These are phyloP conservation scores for Metopolophium dirhodum DNA, from an alignment of 1,140 invertebrate species.

Conservation along the genomic window DNA sequence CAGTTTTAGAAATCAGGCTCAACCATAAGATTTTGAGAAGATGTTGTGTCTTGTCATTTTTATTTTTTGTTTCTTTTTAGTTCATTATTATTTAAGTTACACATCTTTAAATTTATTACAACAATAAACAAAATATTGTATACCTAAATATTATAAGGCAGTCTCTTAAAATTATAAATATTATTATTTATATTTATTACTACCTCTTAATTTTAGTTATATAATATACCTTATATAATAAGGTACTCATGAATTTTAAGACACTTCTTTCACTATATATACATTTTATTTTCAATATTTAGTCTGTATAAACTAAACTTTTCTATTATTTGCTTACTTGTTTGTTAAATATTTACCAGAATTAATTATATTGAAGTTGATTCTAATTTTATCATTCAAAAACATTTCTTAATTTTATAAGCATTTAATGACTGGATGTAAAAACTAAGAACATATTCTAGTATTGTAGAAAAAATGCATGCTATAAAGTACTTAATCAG, in stretches of 20 bases:
- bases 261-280: not conserved
- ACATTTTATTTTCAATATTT: not conserved
- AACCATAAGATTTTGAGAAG: too few species aligned
- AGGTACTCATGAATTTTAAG: not conserved
- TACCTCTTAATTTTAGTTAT: not conserved
- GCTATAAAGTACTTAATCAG: not conserved
- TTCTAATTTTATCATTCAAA: not conserved
- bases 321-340: not conserved
- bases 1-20: too few species aligned
- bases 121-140: too few species aligned
- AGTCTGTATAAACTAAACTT: not conserved
- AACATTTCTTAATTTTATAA: not conserved
- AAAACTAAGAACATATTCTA: not conserved
- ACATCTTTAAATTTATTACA: too few species aligned
- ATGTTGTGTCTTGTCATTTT: too few species aligned
- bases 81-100: too few species aligned
- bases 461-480: not conserved
- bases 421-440: not conserved
- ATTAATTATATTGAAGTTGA: not conserved
- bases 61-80: too few species aligned
- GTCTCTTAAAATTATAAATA: not conserved
- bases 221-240: not conserved
- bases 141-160: not conserved
- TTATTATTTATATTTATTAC: not conserved
- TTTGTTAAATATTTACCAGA: not conserved